Evolutionary conservation across 2,797 vertebrate species (phyloP), one percentile per base, ranked within the genome.

Genomic region (Sebastes kiyomatsui): DNA sequence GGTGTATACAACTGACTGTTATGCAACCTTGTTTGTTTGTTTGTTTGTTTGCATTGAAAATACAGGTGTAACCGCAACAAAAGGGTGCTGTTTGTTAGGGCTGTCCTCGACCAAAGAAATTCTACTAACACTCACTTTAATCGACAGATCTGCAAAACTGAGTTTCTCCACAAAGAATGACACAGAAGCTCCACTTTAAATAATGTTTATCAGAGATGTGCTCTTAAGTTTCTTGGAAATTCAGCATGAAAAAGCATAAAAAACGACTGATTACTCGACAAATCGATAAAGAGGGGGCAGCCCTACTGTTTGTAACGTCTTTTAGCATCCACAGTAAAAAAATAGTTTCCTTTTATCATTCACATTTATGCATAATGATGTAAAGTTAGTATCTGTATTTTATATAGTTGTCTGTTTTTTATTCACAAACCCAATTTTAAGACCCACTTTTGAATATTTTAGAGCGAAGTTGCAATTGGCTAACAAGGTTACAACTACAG

Each of bases 401-500:
- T 2, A 1, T 13, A 5, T 49, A 20, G 46, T 49, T 49, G 7
- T 49, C 46, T 23, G 13, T 12, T 71, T 54, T 61, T 6, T 14
- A 13, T 56, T 8, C 0, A 60, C 1, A 42, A 27, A 78, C 5
- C 5, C 1, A 56, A 59, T 62, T 73, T 46, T 13, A 20, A 65
- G 22, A 72, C 25, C 12, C 13, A 35, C 27, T 54, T 70, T 46
- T 52, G 3, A 58, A 42, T 16, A 58, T 28, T 56, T 66, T 35
- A 52, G 32, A 64, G 22, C 16, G 22, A 75, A 79, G 20, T 3
- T 32, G 9, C 7, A 75, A 67, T 7, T 76, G 13, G n/a, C n/a
- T 59, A 20, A 42, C 30, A 69, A 55, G 30, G 75, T 70, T 64
- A 67, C 11, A 86, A 69, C n/a, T 20, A 67, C 32, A 61, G 35